Evolutionary conservation across 2,113 vertebrate species (phyloP).

Genomic region (Martes martes): DNA sequence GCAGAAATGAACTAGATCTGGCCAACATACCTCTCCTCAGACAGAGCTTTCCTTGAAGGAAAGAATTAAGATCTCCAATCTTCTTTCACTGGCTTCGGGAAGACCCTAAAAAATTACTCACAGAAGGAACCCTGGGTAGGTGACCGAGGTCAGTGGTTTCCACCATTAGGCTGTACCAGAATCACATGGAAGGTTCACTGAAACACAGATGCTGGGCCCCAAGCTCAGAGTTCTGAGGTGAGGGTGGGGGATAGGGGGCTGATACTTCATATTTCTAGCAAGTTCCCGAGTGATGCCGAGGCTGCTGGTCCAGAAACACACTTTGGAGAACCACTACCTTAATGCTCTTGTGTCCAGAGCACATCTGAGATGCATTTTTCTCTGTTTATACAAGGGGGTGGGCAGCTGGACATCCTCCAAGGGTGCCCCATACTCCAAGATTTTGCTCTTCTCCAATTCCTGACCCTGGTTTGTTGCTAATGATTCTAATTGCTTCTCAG

Average conservation of each 20-base stretch:
- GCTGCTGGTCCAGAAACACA: neutral
- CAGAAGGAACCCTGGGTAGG: neutral
- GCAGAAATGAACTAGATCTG: neutral
- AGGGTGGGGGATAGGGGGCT: neutral
- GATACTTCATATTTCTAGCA: neutral
- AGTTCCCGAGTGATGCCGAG: neutral
- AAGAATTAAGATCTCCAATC: neutral
- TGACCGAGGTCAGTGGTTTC: neutral
- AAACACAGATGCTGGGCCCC: neutral
- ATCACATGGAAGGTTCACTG: neutral
- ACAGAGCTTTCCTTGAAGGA: neutral
- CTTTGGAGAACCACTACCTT: neutral
- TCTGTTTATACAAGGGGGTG: no score
- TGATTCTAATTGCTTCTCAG: constrained; percentile 44
- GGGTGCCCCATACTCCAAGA: neutral
- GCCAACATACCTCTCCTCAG: neutral
- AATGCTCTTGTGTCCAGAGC: neutral
- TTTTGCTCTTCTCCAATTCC: neutral
- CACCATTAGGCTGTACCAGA: neutral
- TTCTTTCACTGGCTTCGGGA: neutral
- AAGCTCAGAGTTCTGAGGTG: neutral
- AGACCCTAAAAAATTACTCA: neutral
- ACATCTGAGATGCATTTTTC: neutral
- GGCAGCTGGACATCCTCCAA: neutral
- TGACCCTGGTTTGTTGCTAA: neutral